Evolutionary conservation across 2,797 vertebrate species (phyloP), one percentile per base, ranked within the genome.

Genomic region (Botia kubotai): DNA sequence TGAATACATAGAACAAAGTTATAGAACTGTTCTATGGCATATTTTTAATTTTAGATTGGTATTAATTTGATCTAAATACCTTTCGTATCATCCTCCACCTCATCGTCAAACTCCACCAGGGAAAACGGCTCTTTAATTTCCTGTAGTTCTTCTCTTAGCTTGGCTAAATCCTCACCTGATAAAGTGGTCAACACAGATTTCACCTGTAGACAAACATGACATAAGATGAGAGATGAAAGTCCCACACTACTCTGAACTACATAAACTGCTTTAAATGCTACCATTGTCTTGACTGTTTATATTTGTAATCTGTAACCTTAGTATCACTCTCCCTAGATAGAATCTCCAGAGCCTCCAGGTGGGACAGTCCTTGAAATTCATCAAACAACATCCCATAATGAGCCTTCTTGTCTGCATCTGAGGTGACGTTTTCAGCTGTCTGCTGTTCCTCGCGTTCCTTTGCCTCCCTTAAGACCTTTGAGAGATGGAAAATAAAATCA

Each of bases 351-450:
- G 97, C 98, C 90, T 99, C 98, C 23, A 99, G 94, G 92, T 99
- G 97, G 0, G 97, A 96, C 88, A 99, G 93, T 77, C 98, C 98
- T 91, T 99, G 98, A 87, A 95, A 99, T 78, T 98, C 96, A 90
- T 99, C 98, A 89, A 99, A 99, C 89, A 99, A 89, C 91, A 99
- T 92, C 81, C 98, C 97, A 83, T 99, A 99, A 92, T 98, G 96
- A 87, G 96, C 96, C 88, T 96, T 97, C 89, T 92, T 95, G 84
- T 96, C 94, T 0, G 91, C 91, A 85, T 95, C 93, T 21, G 93
- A 88, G 85, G 92, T 85, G 90, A 92, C 90, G 2, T 89, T 89
- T 14, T 89, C 91, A 39, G 93, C 87, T 16, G 93, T 94, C 90
- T 95, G 91, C 86, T 94, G 93, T 89, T 97, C 94, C 91, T 99